These are phyloP conservation scores for Saccopteryx bilineata DNA, from an alignment of 2,113 vertebrate species.

Conservation along the genomic window DNA sequence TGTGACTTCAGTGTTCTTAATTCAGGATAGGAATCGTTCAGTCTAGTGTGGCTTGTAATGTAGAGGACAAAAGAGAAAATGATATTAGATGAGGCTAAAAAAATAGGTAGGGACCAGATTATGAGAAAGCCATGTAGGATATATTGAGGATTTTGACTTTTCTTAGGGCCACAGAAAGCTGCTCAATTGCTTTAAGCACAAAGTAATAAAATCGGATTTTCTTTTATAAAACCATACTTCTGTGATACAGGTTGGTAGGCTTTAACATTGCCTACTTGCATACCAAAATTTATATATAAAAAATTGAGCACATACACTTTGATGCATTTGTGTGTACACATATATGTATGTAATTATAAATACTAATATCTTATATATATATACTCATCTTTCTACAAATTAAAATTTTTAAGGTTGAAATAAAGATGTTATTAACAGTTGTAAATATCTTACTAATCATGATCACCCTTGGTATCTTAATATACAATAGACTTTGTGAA, in stretches of 20 bases:
- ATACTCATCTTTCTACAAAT: constrained; percentile 4
- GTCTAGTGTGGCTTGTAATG: not conserved
- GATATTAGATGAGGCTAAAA: not conserved
- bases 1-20: constrained; percentile 12
- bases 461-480: not conserved
- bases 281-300: not conserved
- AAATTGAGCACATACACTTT: not conserved
- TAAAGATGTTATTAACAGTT: constrained; percentile 19
- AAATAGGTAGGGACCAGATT: not conserved
- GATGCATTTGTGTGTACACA: not conserved
- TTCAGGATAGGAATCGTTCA: not conserved
- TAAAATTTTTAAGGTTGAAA: constrained; percentile 31
- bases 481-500: not conserved
- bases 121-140: not conserved
- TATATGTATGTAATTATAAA: not conserved
- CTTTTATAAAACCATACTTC: constrained; percentile 15
- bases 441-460: constrained; percentile 38
- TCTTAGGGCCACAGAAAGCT: not conserved
- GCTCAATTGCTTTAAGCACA: not conserved
- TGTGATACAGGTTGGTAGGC: not conserved
- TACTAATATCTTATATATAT: not conserved
- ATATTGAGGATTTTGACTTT: constrained; percentile 37
- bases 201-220: constrained; percentile 27
- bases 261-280: constrained; percentile 29
- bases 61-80: not conserved